Evolutionary conservation across 1,140 invertebrate genomes (phyloP).

Genomic region (Dreissena polymorpha): DNA sequence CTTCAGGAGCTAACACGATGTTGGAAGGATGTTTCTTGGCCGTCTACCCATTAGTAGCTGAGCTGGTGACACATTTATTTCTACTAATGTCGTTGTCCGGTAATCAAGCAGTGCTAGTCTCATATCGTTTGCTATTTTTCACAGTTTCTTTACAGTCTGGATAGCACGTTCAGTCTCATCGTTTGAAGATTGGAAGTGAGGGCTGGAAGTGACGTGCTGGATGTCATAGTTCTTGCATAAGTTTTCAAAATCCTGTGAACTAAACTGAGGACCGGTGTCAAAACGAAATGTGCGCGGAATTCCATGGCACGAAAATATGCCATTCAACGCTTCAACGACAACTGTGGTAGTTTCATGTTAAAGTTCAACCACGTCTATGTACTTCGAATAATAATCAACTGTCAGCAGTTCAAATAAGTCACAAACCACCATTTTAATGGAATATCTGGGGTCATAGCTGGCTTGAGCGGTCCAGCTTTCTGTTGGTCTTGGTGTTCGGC

Average conservation of each 20-base stretch:
- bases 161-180: constrained; percentile 59
- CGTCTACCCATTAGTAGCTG: constrained; percentile 62
- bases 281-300: constrained; percentile 68
- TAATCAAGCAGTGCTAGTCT: constrained; percentile 58
- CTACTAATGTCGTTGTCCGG: constrained; percentile 58
- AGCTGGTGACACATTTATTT: constrained; percentile 58
- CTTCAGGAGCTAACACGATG: constrained; percentile 47
- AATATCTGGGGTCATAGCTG: constrained; percentile 26
- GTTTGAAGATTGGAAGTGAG: constrained; percentile 57
- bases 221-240: constrained; percentile 53
- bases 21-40: constrained; percentile 56
- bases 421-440: constrained; percentile 31
- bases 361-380: constrained; percentile 40
- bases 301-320: constrained; percentile 55
- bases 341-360: constrained; percentile 33
- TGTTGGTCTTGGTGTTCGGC: constrained; percentile 9
- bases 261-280: constrained; percentile 80
- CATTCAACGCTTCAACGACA: constrained; percentile 37
- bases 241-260: constrained; percentile 72
- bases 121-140: constrained; percentile 56
- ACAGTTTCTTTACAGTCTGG: constrained; percentile 61
- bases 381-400: constrained; percentile 61
- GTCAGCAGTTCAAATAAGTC: constrained; percentile 59
- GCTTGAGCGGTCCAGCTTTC: constrained; percentile 17
- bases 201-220: constrained; percentile 55